Percentiles rank a stretch among this genome's conserved stretches.
Conservation (phyloP, 2,797 vertebrate species). For the Gallinago solitaria region DNA sequence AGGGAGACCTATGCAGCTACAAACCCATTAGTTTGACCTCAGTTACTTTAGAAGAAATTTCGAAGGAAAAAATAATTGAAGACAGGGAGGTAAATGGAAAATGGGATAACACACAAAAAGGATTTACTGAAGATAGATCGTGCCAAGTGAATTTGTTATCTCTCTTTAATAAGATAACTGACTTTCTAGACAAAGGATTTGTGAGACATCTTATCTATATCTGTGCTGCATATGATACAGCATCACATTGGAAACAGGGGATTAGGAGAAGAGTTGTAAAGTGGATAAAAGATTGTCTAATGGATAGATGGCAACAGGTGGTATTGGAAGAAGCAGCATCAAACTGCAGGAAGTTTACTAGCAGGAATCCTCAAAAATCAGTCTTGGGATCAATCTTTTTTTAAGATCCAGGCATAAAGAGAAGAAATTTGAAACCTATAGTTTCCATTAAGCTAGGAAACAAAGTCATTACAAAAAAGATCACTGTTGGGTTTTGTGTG, state of each 20-base stretch:
- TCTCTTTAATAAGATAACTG: slow-evolving; percentile 54
- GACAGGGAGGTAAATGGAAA: slow-evolving; percentile 39
- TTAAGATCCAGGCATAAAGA: background rate
- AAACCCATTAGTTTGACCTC: slow-evolving; percentile 44
- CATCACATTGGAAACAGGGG: slow-evolving; percentile 16
- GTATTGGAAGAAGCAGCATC: background rate
- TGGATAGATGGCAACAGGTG: slow-evolving; percentile 31
- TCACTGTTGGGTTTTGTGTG: background rate
- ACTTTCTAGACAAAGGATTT: slow-evolving; percentile 65
- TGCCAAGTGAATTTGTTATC: slow-evolving; percentile 50
- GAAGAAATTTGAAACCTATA: background rate
- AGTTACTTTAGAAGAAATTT: slow-evolving; percentile 32
- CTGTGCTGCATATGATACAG: slow-evolving; percentile 27
- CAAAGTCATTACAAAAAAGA: background rate
- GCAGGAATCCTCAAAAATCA: background rate
- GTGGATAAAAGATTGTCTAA: slow-evolving; percentile 43
- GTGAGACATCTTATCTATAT: slow-evolving; percentile 12
- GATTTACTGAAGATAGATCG: slow-evolving; percentile 47
- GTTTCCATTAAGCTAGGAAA: background rate
- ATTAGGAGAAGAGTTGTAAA: slow-evolving; percentile 55
- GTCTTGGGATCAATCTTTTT: background rate
- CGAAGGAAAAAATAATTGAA: slow-evolving; percentile 53
- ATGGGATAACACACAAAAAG: slow-evolving; percentile 54
- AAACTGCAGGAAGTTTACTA: background rate
- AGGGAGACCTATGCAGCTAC: slow-evolving; percentile 2